phyloP scores from a whole-genome alignment of 1,140 invertebrate genomes.

The Lutraria rhynchaena region DNA sequence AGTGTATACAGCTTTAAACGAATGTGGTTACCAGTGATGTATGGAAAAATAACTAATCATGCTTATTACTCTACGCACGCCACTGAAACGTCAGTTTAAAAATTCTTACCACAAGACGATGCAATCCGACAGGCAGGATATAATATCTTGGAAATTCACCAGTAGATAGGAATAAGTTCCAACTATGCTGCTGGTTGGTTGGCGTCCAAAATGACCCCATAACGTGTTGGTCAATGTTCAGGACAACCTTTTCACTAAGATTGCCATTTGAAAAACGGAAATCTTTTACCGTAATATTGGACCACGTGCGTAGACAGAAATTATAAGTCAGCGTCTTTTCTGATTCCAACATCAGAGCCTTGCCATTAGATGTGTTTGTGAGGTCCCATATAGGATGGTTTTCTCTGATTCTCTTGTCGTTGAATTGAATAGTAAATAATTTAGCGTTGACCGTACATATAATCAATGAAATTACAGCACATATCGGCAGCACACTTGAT shows the following conservation, averaged over 20 bases:
- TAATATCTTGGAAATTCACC: conserved; percentile 25
- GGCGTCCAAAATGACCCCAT: conserved; percentile 37
- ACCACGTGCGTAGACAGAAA: conserved; percentile 33
- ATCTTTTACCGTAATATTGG: conserved; percentile 11
- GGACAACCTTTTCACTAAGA: conserved; percentile 37
- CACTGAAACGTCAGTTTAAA: too few relatives aligned
- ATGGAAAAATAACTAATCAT: too few relatives aligned
- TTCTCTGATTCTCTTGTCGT: conserved; percentile 34
- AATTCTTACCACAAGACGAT: conserved; percentile 27
- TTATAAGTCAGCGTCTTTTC: conserved; percentile 28
- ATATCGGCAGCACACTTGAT: too few relatives aligned
- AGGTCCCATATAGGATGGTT: conserved; percentile 57
- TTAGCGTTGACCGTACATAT: not conserved
- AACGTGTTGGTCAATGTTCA: conserved; percentile 16
- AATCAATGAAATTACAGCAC: not conserved
- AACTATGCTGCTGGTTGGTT: not conserved
- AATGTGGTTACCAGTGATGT: too few relatives aligned
- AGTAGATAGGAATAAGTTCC: conserved; percentile 52
- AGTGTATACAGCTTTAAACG: too few relatives aligned
- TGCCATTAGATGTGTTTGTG: conserved; percentile 43
- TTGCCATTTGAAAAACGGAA: conserved; percentile 59
- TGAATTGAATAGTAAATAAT: conserved; percentile 30
- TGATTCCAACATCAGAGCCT: conserved; percentile 35
- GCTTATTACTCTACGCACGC: too few relatives aligned
- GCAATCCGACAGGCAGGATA: conserved; percentile 39